Evolutionary conservation across 2,113 vertebrate species (phyloP).

Genomic region (Ceyx cyanopectus): DNA sequence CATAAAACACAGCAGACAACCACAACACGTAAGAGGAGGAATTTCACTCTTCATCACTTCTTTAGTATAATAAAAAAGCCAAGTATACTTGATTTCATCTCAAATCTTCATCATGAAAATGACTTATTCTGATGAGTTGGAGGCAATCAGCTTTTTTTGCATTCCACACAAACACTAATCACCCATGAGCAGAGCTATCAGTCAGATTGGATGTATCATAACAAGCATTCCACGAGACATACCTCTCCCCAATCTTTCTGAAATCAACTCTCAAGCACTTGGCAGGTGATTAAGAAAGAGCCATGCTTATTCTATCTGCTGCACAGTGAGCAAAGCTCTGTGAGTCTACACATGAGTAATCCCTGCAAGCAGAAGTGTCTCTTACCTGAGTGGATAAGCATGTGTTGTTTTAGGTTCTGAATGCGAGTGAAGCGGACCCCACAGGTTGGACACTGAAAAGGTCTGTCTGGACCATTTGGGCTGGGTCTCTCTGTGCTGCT

Average conservation of each 20-base stretch:
- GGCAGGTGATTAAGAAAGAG: background rate
- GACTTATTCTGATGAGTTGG: background rate
- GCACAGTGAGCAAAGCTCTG: background rate
- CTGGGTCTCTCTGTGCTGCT: conserved; percentile 89
- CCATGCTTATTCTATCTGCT: background rate
- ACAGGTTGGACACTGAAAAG: conserved; percentile 96
- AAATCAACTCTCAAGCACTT: background rate
- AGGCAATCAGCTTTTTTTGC: conserved; percentile 1
- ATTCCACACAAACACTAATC: conserved; percentile 20
- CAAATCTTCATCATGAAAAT: background rate
- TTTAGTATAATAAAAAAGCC: background rate
- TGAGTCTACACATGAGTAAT: background rate
- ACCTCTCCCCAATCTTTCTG: background rate
- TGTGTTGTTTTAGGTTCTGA: conserved; percentile 99
- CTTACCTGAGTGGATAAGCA: conserved; percentile 99
- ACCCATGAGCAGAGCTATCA: background rate
- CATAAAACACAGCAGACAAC: background rate
- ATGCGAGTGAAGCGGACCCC: conserved; percentile 98
- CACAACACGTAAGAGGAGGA: background rate
- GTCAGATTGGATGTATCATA: background rate
- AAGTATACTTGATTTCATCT: background rate
- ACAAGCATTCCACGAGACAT: background rate
- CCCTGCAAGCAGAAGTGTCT: background rate
- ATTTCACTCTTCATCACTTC: background rate
- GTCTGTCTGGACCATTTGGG: conserved; percentile 93